These are phyloP conservation scores for Heliothis subflexa DNA, from an alignment of 1,140 invertebrate genomes.

Conservation along the genomic window DNA sequence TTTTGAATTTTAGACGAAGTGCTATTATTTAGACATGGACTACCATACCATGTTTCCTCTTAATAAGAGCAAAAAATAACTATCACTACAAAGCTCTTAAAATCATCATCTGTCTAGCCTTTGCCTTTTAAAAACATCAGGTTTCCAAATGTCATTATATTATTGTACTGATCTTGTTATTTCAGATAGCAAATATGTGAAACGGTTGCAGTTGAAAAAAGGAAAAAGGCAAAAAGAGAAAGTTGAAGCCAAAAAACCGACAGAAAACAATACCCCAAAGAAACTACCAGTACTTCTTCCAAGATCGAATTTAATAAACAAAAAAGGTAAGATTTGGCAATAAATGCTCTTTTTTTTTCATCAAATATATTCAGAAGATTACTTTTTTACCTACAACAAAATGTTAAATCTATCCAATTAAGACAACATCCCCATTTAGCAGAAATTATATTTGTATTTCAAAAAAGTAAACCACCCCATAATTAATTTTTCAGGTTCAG, in stretches of 20 bases:
- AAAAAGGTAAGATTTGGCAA: slow-evolving; percentile 64
- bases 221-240: slow-evolving; percentile 64
- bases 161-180: slow-evolving; percentile 42
- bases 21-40: no score
- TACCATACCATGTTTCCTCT: no score
- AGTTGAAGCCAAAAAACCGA: slow-evolving; percentile 34
- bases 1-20: no score
- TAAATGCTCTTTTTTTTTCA: not conserved
- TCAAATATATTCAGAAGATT: not conserved
- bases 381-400: no score
- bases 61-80: no score
- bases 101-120: no score
- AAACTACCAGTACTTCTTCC: slow-evolving; percentile 74
- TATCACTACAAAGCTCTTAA: no score
- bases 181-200: slow-evolving; percentile 71
- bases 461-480: slow-evolving; percentile 10
- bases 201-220: slow-evolving; percentile 71
- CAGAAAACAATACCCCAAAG: slow-evolving; percentile 53
- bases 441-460: no score
- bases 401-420: no score
- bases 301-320: slow-evolving; percentile 57
- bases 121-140: no score
- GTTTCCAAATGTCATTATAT: not conserved
- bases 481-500: slow-evolving; percentile 63
- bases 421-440: no score